A percentile compares a stretch with the other conserved stretches of the same genome.
Conservation (phyloP, 1,140 invertebrate genomes). For the Heliconius hermathena region DNA sequence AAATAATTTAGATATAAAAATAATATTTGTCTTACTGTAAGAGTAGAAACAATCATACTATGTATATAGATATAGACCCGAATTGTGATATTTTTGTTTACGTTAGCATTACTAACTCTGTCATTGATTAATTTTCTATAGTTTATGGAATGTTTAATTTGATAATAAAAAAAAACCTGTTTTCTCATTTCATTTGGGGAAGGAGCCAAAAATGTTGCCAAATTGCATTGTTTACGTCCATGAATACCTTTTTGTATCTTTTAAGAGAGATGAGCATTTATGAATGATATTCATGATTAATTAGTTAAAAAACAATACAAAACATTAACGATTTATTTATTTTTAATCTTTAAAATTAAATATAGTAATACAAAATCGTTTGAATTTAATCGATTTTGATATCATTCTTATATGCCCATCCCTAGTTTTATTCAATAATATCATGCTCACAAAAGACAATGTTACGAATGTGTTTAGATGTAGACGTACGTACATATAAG, state of each 20-base stretch:
- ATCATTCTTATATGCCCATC: neutral
- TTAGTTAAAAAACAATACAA: neutral
- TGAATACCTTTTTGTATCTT: constrained; percentile 45
- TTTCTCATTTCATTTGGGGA: constrained; percentile 60
- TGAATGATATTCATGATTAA: neutral
- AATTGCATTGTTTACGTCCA: constrained; percentile 68
- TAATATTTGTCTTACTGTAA: constrained; percentile 36
- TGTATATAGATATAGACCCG: constrained; percentile 60
- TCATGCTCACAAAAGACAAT: constrained; percentile 79
- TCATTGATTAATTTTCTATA: constrained; percentile 30
- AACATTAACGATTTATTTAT: neutral
- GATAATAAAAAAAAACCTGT: constrained; percentile 25
- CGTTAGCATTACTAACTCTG: constrained; percentile 41
- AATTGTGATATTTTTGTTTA: constrained; percentile 75
- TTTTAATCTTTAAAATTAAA: neutral
- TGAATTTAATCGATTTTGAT: neutral
- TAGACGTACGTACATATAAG: constrained; percentile 48
- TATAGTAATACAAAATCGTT: neutral
- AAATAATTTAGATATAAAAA: constrained; percentile 26
- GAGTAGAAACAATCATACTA: constrained; percentile 34
- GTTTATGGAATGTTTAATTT: constrained; percentile 28
- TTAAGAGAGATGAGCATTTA: neutral
- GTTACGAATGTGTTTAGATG: constrained; percentile 46
- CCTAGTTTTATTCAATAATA: constrained; percentile 48
- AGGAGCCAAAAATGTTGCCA: constrained; percentile 77